A percentile compares a stretch with the other conserved stretches of the same genome.
phyloP scores from a whole-genome alignment of 2,888 invertebrate genomes.

The Drosophila parthenogenetica region DNA sequence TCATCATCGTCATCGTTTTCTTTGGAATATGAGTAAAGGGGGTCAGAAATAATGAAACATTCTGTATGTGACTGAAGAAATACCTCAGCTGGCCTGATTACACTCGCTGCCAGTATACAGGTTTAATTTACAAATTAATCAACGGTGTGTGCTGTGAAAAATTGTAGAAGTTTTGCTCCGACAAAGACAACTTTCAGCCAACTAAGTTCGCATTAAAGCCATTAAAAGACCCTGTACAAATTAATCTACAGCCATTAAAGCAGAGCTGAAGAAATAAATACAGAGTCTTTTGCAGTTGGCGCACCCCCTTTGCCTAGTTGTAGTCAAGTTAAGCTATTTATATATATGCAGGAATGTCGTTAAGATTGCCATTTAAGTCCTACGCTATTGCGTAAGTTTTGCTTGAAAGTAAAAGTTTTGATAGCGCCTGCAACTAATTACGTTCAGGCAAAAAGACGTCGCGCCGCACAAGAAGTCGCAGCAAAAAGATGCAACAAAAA shows the following conservation, averaged over 20 bases:
- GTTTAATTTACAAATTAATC: conserved; percentile 9
- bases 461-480: background rate
- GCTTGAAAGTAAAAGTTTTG: conserved; percentile 43
- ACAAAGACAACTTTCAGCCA: conserved; percentile 4
- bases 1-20: conserved; percentile 8
- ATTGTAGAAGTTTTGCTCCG: conserved; percentile 9
- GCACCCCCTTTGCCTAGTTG: no score
- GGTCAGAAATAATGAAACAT: conserved; percentile 34
- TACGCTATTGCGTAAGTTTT: conserved; percentile 43
- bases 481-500: background rate
- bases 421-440: conserved; percentile 44
- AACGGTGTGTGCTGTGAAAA: background rate
- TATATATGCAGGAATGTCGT: conserved; percentile 31
- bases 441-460: conserved; percentile 11
- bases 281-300: no score
- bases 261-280: no score
- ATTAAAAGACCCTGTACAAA: no score
- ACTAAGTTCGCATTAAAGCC: conserved; percentile 1
- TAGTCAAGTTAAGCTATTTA: conserved; percentile 15
- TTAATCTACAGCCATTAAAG: no score
- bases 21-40: conserved; percentile 34
- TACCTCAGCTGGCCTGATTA: conserved; percentile 26
- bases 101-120: background rate
- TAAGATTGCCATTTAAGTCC: conserved; percentile 41
- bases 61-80: conserved; percentile 17